A percentile compares a stretch with the other conserved stretches of the same genome.
phyloP scores from a whole-genome alignment of 2,113 vertebrate genomes.

The Henicopernis longicauda region DNA sequence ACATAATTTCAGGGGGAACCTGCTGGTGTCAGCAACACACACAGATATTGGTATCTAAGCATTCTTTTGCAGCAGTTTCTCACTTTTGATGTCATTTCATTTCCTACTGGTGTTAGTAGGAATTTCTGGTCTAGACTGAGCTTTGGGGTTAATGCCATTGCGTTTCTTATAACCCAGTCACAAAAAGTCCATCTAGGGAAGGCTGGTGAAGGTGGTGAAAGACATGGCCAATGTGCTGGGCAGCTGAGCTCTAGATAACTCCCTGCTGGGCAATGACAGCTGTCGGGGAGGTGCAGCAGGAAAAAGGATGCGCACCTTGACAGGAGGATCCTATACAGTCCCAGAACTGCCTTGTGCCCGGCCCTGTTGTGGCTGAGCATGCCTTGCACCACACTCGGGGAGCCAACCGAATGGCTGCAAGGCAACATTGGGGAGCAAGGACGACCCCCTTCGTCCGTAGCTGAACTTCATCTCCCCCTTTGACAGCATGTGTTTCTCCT shows the following conservation, averaged over 20 bases:
- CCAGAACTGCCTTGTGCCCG: neutral
- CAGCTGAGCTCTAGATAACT: neutral
- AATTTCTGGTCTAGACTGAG: neutral
- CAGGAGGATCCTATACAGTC: neutral
- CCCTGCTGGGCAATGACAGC: neutral
- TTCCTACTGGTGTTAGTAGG: neutral
- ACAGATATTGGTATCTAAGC: neutral
- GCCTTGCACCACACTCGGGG: neutral
- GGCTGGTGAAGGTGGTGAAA: neutral
- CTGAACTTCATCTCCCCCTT: neutral
- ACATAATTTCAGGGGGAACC: neutral
- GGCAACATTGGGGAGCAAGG: neutral
- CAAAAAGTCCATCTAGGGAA: neutral
- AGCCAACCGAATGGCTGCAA: neutral
- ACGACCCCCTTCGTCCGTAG: neutral
- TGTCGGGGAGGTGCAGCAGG: neutral
- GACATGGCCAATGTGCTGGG: rapidly evolving
- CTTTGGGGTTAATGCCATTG: neutral
- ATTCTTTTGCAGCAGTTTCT: neutral
- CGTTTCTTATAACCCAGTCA: neutral
- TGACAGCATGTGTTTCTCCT: neutral
- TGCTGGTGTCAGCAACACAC: neutral
- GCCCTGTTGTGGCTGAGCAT: rapidly evolving
- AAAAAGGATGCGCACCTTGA: neutral
- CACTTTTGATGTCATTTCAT: neutral